Evolutionary conservation across 1,140 invertebrate species (phyloP), one percentile per base, ranked within the genome.

Genomic region (Heliconius melpomene): DNA sequence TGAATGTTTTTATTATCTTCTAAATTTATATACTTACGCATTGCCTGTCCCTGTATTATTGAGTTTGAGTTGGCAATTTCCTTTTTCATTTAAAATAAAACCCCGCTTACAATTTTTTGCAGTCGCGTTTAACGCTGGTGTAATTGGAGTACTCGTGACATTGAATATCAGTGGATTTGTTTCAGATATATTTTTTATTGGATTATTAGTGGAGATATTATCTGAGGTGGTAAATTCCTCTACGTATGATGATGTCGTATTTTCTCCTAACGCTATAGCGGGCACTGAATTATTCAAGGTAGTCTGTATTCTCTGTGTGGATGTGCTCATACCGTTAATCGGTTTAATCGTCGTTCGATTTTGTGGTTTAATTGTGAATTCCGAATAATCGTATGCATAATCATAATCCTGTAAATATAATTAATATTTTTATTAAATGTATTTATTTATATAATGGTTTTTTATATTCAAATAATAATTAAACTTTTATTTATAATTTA

Each of bases 321-420:
- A 74, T 77, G 80, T 78, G 76, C 75, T 87, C 78, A 85, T 88
- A 76, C 79, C 81, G 79, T 91, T 94, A 83, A 89, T 84, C 83
- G 94, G 91, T 87, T 88, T 91, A 46, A 91, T 88, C 78, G 93
- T 90, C 60, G 92, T 92, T 79, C 88, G 85, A 81, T 89, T 89
- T 70, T 89, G 87, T 50, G 95, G 95, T 92, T 95, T 96, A 76
- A 96, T 94, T 46, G 95, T 96, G 86, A 96, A 94, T 83, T 96
- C 95, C 29, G 95, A 94, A 83, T 96, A 95, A 88, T 96, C 95
- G 82, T 96, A 96, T 38, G 94, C 94, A 83, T 96, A 96, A 84
- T 96, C 95, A 79, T 95, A 95, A 89, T 96, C 95, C 95, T 96
- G 88, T 20, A 94, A 95, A 78, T 66, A 75, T 66, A 82, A 57